Conservation (phyloP, 2,888 invertebrate species). For the Trimorus sp. region DNA sequence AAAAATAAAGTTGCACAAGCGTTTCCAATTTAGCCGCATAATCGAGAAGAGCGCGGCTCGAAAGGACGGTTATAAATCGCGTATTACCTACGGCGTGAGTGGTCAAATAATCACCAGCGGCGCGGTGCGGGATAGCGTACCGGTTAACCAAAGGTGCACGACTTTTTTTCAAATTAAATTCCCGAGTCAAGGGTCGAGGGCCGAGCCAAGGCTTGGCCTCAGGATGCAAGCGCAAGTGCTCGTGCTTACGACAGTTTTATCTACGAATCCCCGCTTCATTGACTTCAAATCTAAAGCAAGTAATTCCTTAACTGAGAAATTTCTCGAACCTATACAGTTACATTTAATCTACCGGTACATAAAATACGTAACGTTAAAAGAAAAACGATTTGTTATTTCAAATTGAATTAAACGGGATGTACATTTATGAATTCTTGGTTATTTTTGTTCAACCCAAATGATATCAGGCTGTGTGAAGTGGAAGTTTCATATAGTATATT, state of each 20-base stretch:
- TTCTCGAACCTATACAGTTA: too few species aligned
- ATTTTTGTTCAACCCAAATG: too few species aligned
- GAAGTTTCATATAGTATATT: too few species aligned
- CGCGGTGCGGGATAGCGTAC: slow-evolving; percentile 61
- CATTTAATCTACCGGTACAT: too few species aligned
- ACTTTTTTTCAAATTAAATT: slow-evolving; percentile 71
- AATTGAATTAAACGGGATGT: too few species aligned
- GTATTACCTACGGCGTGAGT: slow-evolving; percentile 69
- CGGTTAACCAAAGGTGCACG: slow-evolving; percentile 68
- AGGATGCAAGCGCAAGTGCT: slow-evolving; percentile 45
- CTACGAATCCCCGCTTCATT: slow-evolving; percentile 24
- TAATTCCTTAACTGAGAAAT: background rate
- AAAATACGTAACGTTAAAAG: too few species aligned
- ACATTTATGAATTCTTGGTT: too few species aligned
- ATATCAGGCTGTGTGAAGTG: too few species aligned
- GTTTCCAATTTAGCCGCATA: slow-evolving; percentile 67
- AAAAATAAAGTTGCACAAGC: slow-evolving; percentile 53
- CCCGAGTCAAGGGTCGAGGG: slow-evolving; percentile 69
- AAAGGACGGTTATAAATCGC: slow-evolving; percentile 69
- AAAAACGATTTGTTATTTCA: too few species aligned
- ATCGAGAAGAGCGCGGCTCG: slow-evolving; percentile 64
- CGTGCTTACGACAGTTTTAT: slow-evolving; percentile 42
- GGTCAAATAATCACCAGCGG: slow-evolving; percentile 71
- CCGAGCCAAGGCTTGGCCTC: slow-evolving; percentile 56
- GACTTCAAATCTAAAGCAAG: slow-evolving; percentile 1